Evolutionary conservation across 2,797 vertebrate genomes (phyloP), one percentile per base, ranked within the genome.

Genomic region (Chaetodon trifasciatus): DNA sequence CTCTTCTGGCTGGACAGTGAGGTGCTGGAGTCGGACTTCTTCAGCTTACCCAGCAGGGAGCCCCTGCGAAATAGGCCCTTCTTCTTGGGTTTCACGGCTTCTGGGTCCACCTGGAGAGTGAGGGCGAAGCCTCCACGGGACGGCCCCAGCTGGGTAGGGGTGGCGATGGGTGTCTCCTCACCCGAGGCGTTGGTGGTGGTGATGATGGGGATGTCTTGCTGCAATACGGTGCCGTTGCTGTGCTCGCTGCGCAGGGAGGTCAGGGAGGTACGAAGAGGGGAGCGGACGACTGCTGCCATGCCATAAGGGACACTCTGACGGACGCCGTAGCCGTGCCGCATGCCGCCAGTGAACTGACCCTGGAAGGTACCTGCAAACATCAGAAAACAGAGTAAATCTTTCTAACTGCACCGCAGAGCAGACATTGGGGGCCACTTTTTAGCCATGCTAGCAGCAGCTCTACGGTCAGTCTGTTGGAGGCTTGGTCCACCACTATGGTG

Each of bases 241-340:
- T 99, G 98, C 90, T 99, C 98, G 4, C 98, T 99, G 74, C 98
- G 97, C 65, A 99, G 96, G 3, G 98, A 99, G 24, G 97, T 98
- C 49, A 99, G 93, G 16, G 98, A 99, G 46, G 97, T 99, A 67
- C 98, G 97, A 66, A 99, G 96, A 0, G 98, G 97, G 17, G 98
- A 98, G 85, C 97, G 97, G 68, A 99, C 97, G 83, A 99, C 97
- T 0, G 97, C 97, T 1, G 98, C 98, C 97, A 99, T 99, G 79
- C 98, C 98, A 0, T 99, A 99, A 1, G 98, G 98, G 67, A 99
- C 98, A 0, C 98, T 99, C 93, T 99, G 98, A 64, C 98, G 97
- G 28, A 99, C 97, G 0, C 98, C 98, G 0, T 99, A 99, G 58
- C 98, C 98, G 0, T 99, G 98, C 8, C 98, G 97, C 97, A 99